These are phyloP conservation scores for Prochilodus magdalenae DNA, from an alignment of 2,113 vertebrate genomes.

Conservation along the genomic window DNA sequence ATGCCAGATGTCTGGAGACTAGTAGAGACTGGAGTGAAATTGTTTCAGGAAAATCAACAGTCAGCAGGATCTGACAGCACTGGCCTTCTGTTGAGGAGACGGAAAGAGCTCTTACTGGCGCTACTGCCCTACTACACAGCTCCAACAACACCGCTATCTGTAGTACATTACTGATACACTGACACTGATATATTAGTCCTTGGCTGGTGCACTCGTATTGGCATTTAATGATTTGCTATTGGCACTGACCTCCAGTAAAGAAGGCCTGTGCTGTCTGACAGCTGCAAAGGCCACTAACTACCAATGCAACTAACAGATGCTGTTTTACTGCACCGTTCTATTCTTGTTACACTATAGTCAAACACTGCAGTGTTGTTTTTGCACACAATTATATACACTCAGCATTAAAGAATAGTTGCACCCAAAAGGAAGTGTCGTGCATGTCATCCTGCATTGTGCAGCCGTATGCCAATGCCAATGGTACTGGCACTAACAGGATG, in stretches of 20 bases:
- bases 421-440: too few relatives aligned
- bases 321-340: too few relatives aligned
- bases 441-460: too few relatives aligned
- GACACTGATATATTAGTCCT: neutral
- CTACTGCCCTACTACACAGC: neutral
- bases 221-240: conserved; percentile 7
- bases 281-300: too few relatives aligned
- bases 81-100: neutral
- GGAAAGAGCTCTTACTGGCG: neutral
- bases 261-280: too few relatives aligned
- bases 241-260: neutral
- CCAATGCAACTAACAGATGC: too few relatives aligned
- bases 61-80: neutral
- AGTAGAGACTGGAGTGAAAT: neutral
- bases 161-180: neutral
- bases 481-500: too few relatives aligned
- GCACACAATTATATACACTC: too few relatives aligned
- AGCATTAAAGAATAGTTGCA: too few relatives aligned
- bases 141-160: neutral
- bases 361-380: too few relatives aligned
- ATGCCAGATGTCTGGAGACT: conserved; percentile 13
- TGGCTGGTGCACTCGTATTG: neutral
- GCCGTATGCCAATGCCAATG: too few relatives aligned
- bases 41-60: conserved; percentile 9
- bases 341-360: too few relatives aligned